A percentile compares a stretch with the other conserved stretches of the same genome.
phyloP scores from a whole-genome alignment of 53 echinoderm and acorn worm genomes.

The Patiria pectinifera region DNA sequence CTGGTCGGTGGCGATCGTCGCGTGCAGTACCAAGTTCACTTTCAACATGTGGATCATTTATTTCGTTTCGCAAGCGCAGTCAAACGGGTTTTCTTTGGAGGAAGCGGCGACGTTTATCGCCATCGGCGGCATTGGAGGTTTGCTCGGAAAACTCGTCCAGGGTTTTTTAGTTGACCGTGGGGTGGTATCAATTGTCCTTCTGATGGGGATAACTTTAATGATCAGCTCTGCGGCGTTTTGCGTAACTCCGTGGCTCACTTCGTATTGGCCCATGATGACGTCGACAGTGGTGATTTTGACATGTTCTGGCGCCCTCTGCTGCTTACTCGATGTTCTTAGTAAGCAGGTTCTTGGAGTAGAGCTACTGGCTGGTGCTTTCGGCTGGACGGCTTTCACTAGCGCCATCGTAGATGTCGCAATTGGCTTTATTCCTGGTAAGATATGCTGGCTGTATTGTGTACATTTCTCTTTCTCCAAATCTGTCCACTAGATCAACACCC shows the following conservation, averaged over 20 bases:
- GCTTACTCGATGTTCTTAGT: not conserved
- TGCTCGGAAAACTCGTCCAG: not conserved
- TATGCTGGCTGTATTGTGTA: not conserved
- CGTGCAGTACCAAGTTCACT: not conserved
- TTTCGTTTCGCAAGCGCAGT: not conserved
- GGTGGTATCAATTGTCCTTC: not conserved
- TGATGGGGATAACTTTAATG: not conserved
- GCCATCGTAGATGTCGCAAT: not conserved
- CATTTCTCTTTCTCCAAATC: too few relatives aligned
- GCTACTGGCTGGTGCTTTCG: not conserved
- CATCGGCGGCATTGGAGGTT: not conserved
- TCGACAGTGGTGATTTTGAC: not conserved
- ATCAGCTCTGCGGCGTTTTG: not conserved
- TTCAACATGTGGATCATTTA: constrained; percentile 15
- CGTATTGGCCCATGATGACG: constrained; percentile 24
- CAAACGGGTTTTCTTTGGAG: not conserved
- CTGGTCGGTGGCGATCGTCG: not conserved
- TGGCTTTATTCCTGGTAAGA: constrained; percentile 17
- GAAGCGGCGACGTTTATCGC: not conserved
- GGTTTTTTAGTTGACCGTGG: not conserved
- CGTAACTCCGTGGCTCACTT: not conserved
- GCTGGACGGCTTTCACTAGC: not conserved
- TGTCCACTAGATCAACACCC: too few relatives aligned
- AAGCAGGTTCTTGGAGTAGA: constrained; percentile 12
- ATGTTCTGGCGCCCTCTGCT: not conserved